Evolutionary conservation across 2,797 vertebrate genomes (phyloP), one percentile per base, ranked within the genome.

Genomic region (Atherinosoma microstoma): DNA sequence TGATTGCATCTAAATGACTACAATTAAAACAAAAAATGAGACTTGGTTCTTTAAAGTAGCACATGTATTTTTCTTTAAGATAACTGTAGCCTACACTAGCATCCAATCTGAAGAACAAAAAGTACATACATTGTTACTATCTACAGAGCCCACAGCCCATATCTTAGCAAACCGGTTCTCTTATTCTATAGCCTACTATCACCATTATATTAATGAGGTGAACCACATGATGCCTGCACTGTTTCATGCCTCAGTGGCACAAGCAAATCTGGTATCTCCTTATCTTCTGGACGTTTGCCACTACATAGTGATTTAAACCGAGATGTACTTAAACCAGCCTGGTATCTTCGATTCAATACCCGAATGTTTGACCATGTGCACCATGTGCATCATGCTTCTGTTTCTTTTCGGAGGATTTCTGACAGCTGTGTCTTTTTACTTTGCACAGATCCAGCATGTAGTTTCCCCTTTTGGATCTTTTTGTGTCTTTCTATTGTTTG

Each of bases 131-230:
- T 18, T 58, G 29, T 65, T 12, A 10, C 13, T 22, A 13, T 75
- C 5, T 49, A 0, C n/a, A 4, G 20, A 45, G 60, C 20, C 0
- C 42, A 56, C 5, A 61, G 18, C 13, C 5, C 24, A 29, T 61
- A 24, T 59, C 40, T 64, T 40, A 79, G 64, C 47, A 79, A 84
- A 74, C 79, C 54, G 60, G 82, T 85, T 82, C 36, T 67, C 64
- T 78, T 63, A 32, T 35, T 8, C 35, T 16, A 2, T 4, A 24
- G n/a, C 6, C 24, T 54, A 51, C 45, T 38, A 56, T 64, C 53
- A 5, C 16, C 24, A 6, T 24, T n/a, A 13, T 22, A 15, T 15
- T 47, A 58, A 59, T 7, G 27, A 76, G 35, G 47, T 29, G 59
- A 61, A 34, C 30, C 34, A 42, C 63, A 61, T 45, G 54, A 65